phyloP scores from a whole-genome alignment of 1,140 invertebrate species.

The Aricia agestis region DNA sequence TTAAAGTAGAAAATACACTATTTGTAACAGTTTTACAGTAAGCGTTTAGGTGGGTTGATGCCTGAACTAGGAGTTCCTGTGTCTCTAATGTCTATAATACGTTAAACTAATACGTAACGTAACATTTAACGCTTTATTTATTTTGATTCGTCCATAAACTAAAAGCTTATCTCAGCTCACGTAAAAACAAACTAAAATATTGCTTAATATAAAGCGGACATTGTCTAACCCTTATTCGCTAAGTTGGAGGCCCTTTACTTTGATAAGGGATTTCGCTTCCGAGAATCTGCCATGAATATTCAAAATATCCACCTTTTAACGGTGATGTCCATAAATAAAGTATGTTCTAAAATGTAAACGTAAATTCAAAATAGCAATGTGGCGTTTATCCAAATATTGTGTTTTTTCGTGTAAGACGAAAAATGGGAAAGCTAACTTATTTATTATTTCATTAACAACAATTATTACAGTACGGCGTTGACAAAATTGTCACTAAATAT shows the following conservation, averaged over 20 bases:
- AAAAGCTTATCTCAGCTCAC: background rate
- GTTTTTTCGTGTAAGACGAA: too few relatives aligned
- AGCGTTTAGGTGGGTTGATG: too few relatives aligned
- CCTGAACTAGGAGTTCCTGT: too few relatives aligned
- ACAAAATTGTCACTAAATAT: too few relatives aligned
- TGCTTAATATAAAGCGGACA: background rate
- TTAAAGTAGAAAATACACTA: too few relatives aligned
- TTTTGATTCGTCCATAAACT: background rate
- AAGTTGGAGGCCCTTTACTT: background rate
- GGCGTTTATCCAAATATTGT: too few relatives aligned
- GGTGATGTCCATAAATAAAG: background rate
- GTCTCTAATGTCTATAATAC: too few relatives aligned
- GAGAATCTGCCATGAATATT: constrained; percentile 8
- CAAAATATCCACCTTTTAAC: background rate
- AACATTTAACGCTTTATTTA: background rate
- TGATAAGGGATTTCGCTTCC: background rate
- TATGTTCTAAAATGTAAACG: background rate
- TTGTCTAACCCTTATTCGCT: background rate
- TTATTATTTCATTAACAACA: too few relatives aligned
- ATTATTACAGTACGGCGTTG: too few relatives aligned
- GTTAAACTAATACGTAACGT: background rate
- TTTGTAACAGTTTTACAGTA: too few relatives aligned
- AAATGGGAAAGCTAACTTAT: too few relatives aligned
- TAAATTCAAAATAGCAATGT: background rate
- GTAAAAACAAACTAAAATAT: background rate